Base-by-base conservation (phyloP, 2,888 invertebrate species). In the Oscheius sp. region DNA sequence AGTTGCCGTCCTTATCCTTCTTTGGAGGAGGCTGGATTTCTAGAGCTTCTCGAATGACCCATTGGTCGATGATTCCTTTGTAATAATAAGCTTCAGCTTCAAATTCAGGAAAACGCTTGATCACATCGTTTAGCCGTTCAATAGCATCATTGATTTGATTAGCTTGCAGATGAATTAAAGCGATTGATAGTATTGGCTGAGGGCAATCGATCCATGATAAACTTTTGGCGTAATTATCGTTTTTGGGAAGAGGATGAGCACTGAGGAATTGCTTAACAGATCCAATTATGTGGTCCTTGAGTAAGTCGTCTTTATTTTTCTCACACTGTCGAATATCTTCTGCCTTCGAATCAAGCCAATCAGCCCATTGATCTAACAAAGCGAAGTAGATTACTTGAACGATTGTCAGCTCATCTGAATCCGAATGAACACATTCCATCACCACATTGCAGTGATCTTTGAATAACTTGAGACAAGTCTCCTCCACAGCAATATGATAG, bases 401-500 rank as follows among this genome's bases (percentile, higher is more conserved):
- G 0, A 27, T 27, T 1, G 37, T 23, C 1, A 55, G 55, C 0
- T 66, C 66, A 0, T 52, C 37, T 17, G 27, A 25, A 17, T 1
- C 3, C 2, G 37, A 3, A 0, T 55, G 27, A 1, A 66, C 53
- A 12, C 25, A 25, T 0, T 31, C 39, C 27, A 66, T 20, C 6
- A 39, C 42, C 25, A 15, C 37, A 12, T 3, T 3, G 39, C 66
- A 66, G 29, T 66, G 66, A 3, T 39, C 25, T 2, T 45, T 55
- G 55, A 66, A 66, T 27, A 37, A 0, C 0, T 34, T 17, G 1
- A 66, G 55, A 65, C 72, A 73, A 3, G 27, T 23, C 29, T 72
- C 72, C 33, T 72, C 71, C 29, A 72, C 29, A 15, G 46, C 42
- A 10, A 55, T 72, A 20, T 72, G 69, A 20, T 72, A 70, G 5